Base-by-base conservation (phyloP, 2,888 invertebrate species). In the Ypsolopha sequella region DNA sequence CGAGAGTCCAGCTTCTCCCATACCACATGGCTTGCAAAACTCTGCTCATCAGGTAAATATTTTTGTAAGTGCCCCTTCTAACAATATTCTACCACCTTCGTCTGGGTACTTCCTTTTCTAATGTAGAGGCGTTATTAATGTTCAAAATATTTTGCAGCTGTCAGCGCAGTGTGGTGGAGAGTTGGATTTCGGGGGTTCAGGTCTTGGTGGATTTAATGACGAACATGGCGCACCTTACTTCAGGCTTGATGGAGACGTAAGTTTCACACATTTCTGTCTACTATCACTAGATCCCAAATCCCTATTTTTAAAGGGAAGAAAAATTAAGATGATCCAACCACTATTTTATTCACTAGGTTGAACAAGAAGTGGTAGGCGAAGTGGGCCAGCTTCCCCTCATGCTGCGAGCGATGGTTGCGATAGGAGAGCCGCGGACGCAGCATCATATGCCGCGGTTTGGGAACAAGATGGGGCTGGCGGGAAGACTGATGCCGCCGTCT, bases 341-440 rank as follows among this genome's bases (percentile, higher is more conserved):
- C 41, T 7, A 3, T 24, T 4, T 24, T 24, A 24, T 24, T 24
- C 24, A 24, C 1, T 58, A 86, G 85, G 80, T 85, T 55, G 85
- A 85, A 64, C 81, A 82, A 62, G 85, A 85, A 63, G 85, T 86
- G 0, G 84, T 86, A 0, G 85, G 92, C 68, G 82, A 89, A 63
- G 92, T 93, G 24, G 92, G 92, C 0, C 92, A 94, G 65, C 78
- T 95, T 35, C 95, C 94, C 0, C 89, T 93, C 45, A 93, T 94
- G 65, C 78, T 95, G 43, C 89, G 94, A n/a, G 93, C 94, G 0
- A 94, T 94, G 91, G 94, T 94, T 8, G 92, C 91, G 47, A 89
- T 92, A 1, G 88, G 81, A 0, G 80, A 80, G 57, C 80, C 82
- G 0, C 65, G 80, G 0, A 73, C 80, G 0, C 79, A 77, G 14